Percentiles rank a stretch among this genome's conserved stretches.
phyloP scores from a whole-genome alignment of 2,888 invertebrate genomes.

The Polia nebulosa region DNA sequence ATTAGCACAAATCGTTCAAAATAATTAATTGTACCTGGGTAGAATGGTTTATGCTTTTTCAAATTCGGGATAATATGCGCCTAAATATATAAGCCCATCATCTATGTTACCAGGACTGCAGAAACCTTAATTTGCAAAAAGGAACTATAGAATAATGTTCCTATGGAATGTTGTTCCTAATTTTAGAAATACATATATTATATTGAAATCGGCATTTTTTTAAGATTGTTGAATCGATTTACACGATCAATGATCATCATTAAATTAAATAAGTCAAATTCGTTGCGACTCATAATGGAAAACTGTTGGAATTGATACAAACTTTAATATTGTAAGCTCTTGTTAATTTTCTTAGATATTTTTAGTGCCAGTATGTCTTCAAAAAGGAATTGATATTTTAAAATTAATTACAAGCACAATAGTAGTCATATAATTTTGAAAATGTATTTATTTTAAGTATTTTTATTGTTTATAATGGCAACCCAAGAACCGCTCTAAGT shows the following conservation, averaged over 20 bases:
- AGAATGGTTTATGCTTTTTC: background rate
- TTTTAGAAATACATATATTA: background rate
- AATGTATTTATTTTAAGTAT: slow-evolving; percentile 24
- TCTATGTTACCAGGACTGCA: slow-evolving; percentile 10
- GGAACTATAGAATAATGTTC: slow-evolving; percentile 48
- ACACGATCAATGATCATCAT: slow-evolving; percentile 29
- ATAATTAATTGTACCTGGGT: background rate
- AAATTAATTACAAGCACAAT: slow-evolving; percentile 16
- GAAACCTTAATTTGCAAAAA: slow-evolving; percentile 10
- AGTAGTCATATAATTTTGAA: slow-evolving; percentile 12
- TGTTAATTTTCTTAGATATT: slow-evolving; percentile 5
- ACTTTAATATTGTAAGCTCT: background rate
- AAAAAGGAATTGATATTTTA: slow-evolving; percentile 19
- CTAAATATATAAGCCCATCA: background rate
- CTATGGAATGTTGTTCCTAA: slow-evolving; percentile 62
- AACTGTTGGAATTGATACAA: slow-evolving; percentile 10
- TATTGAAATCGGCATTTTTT: slow-evolving; percentile 30
- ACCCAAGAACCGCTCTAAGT: slow-evolving; percentile 8
- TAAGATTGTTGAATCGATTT: slow-evolving; percentile 35
- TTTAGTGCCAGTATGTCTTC: slow-evolving; percentile 18
- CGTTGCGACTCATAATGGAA: background rate
- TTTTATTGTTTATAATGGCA: slow-evolving; percentile 22
- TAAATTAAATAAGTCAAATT: slow-evolving; percentile 34
- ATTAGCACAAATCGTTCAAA: background rate
- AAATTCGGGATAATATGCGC: background rate